Base-by-base conservation (phyloP, 2,113 vertebrate genomes). In the Periophthalmus modestus region DNA sequence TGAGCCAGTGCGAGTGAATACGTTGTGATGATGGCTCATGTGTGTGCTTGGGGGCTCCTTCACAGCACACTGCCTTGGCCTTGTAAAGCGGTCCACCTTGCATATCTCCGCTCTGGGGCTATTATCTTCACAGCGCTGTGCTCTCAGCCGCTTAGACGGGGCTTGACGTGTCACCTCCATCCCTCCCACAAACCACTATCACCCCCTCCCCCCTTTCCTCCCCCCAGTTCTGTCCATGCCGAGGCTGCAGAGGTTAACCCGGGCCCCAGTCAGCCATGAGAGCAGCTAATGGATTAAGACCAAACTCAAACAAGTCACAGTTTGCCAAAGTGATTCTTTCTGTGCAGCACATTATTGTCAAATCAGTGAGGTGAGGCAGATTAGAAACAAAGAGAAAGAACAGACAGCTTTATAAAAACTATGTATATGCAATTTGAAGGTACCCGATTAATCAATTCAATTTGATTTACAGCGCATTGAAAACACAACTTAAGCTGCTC, bases 51-150 rank as follows among this genome's bases (percentile, higher is more conserved):
- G 88, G 84, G 78, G 79, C 88, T 92, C 81, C 87, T 91, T 92
- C 88, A 87, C 90, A 91, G 58, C 79, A 89, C 79, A 90, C 78
- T 87, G 77, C 78, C 82, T 84, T 74, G 84, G 84, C 74, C 74
- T 85, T 81, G 84, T 81, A 84, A 89, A 85, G 83, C 74, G 73
- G 77, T 76, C 82, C 81, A 78, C 85, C 77, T 84, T 89, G 83
- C 86, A 89, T 88, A 88, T 90, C 86, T 90, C 69, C 92, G 86
- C 77, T 77, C 58, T 77, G 87, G 90, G 89, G 83, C 82, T 85
- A 92, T 93, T 93, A 93, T 90, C 89, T 92, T 91, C 90, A 91
- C 89, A 92, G 87, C 87, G 89, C 84, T 79, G 43, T 92, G 90
- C 86, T 43, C 69, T 81, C 82, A 73, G 72, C 75, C 74, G 69